Conservation (phyloP, 2,113 vertebrate genomes). For the Pangasianodon gigas region DNA sequence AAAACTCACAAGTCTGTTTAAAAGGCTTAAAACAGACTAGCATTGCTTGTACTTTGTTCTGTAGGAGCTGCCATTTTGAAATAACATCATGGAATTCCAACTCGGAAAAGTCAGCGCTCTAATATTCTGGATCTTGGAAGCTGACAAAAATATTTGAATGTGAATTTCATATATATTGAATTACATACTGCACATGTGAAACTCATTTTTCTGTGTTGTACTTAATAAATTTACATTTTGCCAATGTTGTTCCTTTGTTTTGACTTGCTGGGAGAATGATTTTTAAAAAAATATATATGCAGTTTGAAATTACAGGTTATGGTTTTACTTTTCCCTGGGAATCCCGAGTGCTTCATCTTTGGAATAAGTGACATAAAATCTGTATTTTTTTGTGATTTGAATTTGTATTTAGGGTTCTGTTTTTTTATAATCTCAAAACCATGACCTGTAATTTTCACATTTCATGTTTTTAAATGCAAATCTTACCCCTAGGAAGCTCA, state of each 20-base stretch:
- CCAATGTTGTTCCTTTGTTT: too few relatives aligned
- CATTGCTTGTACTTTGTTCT: background rate
- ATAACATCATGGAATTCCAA: background rate
- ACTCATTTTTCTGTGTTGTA: background rate
- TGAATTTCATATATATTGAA: background rate
- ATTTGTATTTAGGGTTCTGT: background rate
- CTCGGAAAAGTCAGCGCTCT: background rate
- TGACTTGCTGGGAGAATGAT: too few relatives aligned
- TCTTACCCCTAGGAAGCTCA: too few relatives aligned
- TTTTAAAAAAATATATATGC: background rate
- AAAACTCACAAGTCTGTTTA: background rate
- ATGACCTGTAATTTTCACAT: background rate
- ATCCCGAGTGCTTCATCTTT: too few relatives aligned
- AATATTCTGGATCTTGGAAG: background rate
- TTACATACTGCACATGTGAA: background rate
- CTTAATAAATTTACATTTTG: too few relatives aligned
- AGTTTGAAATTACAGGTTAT: background rate
- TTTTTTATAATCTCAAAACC: too few relatives aligned
- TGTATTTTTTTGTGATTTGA: background rate
- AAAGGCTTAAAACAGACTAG: background rate
- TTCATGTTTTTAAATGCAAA: background rate
- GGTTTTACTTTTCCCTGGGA: too few relatives aligned
- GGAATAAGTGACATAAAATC: too few relatives aligned
- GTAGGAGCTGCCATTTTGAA: background rate
- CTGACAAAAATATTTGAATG: background rate